phyloP scores from a whole-genome alignment of 2,113 vertebrate genomes.

The Rostratula benghalensis region DNA sequence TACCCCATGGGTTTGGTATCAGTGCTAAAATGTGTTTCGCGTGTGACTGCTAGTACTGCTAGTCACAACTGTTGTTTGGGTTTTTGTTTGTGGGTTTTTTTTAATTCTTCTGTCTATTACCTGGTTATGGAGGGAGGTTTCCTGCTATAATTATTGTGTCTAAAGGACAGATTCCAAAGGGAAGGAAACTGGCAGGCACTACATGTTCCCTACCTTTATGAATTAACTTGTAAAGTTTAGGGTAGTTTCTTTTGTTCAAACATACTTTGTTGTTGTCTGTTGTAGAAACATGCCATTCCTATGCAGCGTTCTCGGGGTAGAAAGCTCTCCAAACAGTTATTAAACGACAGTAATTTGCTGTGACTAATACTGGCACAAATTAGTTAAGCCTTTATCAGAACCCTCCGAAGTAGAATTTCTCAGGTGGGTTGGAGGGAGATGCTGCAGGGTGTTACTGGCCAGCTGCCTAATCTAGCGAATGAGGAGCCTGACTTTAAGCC shows the following conservation, averaged over 20 bases:
- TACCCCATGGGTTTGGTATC: background rate
- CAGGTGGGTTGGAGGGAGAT: background rate
- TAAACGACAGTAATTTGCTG: background rate
- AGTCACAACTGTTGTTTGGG: background rate
- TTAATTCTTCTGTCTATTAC: background rate
- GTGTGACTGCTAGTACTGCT: background rate
- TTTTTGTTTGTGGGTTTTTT: background rate
- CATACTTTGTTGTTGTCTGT: background rate
- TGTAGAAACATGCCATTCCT: background rate
- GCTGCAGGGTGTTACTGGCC: background rate
- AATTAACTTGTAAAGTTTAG: no score
- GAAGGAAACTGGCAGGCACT: background rate
- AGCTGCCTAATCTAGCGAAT: background rate
- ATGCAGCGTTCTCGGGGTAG: background rate
- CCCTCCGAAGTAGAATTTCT: background rate
- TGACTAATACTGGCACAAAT: background rate
- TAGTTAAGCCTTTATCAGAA: background rate
- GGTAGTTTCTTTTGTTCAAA: no score
- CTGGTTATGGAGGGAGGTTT: background rate
- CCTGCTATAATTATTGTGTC: background rate
- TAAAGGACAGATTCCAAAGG: background rate
- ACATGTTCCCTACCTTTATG: slow-evolving; percentile 39
- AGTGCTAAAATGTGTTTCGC: background rate
- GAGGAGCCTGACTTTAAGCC: background rate
- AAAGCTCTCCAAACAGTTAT: background rate